A percentile compares a stretch with the other conserved stretches of the same genome.
Evolutionary conservation across 2,113 vertebrate species (phyloP).

Genomic region (Mohoua ochrocephala): DNA sequence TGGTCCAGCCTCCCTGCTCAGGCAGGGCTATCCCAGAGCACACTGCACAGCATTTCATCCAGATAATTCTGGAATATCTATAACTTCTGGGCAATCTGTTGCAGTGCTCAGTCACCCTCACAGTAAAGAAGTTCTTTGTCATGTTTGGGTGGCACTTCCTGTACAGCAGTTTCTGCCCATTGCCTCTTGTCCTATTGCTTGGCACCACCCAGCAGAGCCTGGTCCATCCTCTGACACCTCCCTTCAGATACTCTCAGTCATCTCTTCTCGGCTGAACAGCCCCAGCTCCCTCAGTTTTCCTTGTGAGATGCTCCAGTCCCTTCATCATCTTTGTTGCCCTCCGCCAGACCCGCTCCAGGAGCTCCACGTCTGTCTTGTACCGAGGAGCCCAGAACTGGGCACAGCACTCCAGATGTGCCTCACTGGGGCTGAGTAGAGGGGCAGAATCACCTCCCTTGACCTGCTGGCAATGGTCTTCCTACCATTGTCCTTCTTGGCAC

Average conservation of each 20-base stretch:
- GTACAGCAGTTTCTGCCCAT: background rate
- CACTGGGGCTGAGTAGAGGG: background rate
- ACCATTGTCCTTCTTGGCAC: background rate
- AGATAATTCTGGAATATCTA: background rate
- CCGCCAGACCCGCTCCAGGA: background rate
- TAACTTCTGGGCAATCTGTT: background rate
- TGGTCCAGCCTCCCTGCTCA: background rate
- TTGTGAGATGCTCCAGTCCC: background rate
- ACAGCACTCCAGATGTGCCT: background rate
- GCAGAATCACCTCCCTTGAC: background rate
- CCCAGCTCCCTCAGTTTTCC: background rate
- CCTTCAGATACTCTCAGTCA: no score
- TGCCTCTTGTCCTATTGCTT: background rate
- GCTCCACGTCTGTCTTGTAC: background rate
- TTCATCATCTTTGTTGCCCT: background rate
- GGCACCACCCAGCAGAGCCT: background rate
- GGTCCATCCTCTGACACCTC: background rate
- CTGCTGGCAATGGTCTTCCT: background rate
- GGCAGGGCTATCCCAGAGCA: background rate
- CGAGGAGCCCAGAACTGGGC: background rate
- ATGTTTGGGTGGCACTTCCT: background rate
- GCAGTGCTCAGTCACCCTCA: background rate
- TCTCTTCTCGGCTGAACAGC: fast-evolving
- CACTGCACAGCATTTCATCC: no score
- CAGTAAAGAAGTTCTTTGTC: background rate